Base-by-base conservation (phyloP, 2,797 vertebrate genomes). In the Leuciscus waleckii region DNA sequence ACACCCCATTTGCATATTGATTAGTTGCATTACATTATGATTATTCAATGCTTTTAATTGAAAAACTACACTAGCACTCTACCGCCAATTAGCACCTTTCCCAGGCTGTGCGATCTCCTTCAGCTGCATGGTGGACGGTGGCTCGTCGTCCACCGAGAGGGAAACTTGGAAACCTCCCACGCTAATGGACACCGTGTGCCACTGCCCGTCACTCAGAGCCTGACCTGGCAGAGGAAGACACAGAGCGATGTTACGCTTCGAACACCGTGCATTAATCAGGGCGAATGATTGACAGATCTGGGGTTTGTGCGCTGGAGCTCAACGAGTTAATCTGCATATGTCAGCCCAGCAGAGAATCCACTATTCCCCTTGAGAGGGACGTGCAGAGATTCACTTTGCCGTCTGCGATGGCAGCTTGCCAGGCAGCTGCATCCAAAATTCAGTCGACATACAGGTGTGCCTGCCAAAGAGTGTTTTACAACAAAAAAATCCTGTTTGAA, bases 1-100 rank as follows among this genome's bases (percentile, higher is more conserved):
- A 35, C 56, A 32, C 8, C 0, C 29, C 16, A 32, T 65, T 32
- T 65, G 32, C 14, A 65, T 65, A 65, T 17, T 65, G 26, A 32
- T 65, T 7, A 32, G 26, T 17, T 17, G 16, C 61, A 65, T 65
- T 17, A 65, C 7, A 65, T 65, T 65, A 65, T 65, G 63, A 65
- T 65, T 17, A 65, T 29, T 54, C 16, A 35, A 54, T 75, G 73
- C 5, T 51, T 75, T 35, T 75, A 75, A 35, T 14, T 75, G 29
- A 11, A 81, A 39, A 51, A 54, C 3, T 39, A 70, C 29, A 35
- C 63, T 43, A 51, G 19, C 35, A 39, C 23, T 21, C 21, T 83
- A 97, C 96, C 96, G 95, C 96, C 96, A 87, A 97, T 96, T 81
- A 95, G 95, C 87, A 97, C 95, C 86, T 95, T 91, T 94, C 11